Conservation (phyloP, 2,113 vertebrate genomes). For the Leptosomus discolor region DNA sequence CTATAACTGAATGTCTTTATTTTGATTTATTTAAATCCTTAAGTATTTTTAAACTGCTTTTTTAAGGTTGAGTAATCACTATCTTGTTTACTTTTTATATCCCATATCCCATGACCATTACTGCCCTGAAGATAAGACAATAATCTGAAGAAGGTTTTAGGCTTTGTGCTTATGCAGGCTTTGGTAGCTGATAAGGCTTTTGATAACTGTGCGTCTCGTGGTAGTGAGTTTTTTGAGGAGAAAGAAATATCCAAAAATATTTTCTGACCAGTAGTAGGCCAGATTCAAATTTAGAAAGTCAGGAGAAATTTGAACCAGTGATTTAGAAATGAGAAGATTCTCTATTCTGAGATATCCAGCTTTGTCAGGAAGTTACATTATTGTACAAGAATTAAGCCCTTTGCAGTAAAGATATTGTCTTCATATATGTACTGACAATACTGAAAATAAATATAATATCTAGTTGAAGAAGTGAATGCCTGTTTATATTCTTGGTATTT, state of each 20-base stretch:
- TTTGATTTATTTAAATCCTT: not conserved
- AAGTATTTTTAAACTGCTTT: not conserved
- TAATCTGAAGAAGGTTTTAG: not conserved
- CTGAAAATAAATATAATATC: not conserved
- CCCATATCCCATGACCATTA: not conserved
- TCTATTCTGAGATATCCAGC: not conserved
- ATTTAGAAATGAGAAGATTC: not conserved
- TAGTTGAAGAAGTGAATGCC: not conserved
- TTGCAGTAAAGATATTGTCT: not conserved
- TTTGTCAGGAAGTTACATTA: not conserved
- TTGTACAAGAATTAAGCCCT: not conserved
- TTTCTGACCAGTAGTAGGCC: not conserved
- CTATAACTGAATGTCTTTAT: not conserved
- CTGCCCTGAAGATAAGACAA: not conserved
- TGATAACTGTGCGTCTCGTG: not conserved
- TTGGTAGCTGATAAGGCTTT: not conserved
- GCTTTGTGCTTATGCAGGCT: not conserved
- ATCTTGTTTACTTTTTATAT: not conserved
- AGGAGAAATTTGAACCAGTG: not conserved
- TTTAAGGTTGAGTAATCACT: not conserved
- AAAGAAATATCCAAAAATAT: not conserved
- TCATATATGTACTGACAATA: not conserved
- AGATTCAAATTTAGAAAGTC: not conserved
- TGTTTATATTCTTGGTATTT: not conserved
- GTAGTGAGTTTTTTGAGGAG: not conserved